phyloP scores from a whole-genome alignment of 92 coral and sea anemone genomes.

The Pocillopora meandrina region DNA sequence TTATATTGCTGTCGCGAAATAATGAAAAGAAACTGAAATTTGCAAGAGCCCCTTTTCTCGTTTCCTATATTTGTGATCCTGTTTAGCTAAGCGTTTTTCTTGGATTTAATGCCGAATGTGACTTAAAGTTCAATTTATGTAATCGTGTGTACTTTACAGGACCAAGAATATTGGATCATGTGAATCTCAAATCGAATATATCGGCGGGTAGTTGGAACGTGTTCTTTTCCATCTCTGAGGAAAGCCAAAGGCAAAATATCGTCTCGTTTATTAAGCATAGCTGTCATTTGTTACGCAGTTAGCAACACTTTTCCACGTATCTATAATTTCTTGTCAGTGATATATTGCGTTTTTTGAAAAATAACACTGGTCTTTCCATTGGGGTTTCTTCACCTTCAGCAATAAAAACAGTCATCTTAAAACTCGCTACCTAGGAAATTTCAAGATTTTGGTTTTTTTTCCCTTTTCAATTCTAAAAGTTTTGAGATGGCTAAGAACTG shows the following conservation, averaged over 20 bases:
- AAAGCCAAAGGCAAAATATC: background rate
- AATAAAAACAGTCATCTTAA: background rate
- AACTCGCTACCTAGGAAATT: too few relatives aligned
- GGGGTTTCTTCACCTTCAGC: background rate
- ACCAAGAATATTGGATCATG: constrained; percentile 27
- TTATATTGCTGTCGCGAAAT: background rate
- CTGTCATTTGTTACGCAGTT: constrained; percentile 8
- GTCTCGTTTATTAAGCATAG: background rate
- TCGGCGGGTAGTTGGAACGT: background rate
- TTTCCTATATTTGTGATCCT: background rate
- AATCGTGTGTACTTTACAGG: background rate
- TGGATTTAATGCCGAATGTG: background rate
- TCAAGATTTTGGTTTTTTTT: too few relatives aligned
- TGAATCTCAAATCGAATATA: constrained; percentile 34
- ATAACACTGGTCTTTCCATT: background rate
- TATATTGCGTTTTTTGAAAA: constrained; percentile 3
- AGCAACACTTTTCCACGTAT: background rate
- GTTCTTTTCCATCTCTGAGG: background rate
- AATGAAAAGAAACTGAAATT: constrained; percentile 11
- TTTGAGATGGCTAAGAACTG: too few relatives aligned
- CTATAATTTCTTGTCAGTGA: constrained; percentile 11
- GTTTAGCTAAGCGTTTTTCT: constrained; percentile 1
- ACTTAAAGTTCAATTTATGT: background rate
- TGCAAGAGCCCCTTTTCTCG: background rate
- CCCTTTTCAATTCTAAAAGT: too few relatives aligned